phyloP scores from a whole-genome alignment of 2,888 invertebrate genomes.

The Lasioglossum leucozonium region DNA sequence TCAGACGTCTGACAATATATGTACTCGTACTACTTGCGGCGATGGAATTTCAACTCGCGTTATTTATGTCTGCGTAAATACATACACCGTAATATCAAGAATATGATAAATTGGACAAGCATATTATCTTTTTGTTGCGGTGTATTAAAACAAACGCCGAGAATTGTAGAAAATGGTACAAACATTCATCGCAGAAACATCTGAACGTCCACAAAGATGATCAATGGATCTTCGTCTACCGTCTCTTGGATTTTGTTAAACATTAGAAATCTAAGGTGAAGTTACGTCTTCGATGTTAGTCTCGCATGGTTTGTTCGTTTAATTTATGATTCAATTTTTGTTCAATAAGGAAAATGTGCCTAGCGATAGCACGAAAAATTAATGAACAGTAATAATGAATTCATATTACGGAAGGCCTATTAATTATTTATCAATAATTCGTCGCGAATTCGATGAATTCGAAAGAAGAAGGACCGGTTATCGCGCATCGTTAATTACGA shows the following conservation, averaged over 20 bases:
- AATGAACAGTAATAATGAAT: no score
- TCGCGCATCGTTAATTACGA: neutral
- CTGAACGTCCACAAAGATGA: neutral
- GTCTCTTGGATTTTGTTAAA: neutral
- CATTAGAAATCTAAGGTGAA: neutral
- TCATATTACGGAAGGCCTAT: no score
- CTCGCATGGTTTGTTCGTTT: neutral
- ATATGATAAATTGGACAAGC: slow-evolving; percentile 11
- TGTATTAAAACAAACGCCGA: neutral
- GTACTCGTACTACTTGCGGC: slow-evolving; percentile 52
- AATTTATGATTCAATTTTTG: neutral
- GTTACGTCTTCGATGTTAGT: neutral
- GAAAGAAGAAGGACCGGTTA: neutral
- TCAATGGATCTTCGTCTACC: neutral
- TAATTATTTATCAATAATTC: neutral
- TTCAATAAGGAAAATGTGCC: no score
- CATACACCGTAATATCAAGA: neutral
- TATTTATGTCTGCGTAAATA: slow-evolving; percentile 4
- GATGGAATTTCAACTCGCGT: slow-evolving; percentile 16
- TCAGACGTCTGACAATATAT: slow-evolving; percentile 50
- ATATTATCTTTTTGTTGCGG: neutral
- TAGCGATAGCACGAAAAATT: no score
- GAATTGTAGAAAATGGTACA: neutral
- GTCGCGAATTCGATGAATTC: neutral
- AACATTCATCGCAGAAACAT: neutral